Evolutionary conservation across 2,888 invertebrate genomes (phyloP), one percentile per base, ranked within the genome.

Genomic region (Piscicola geometra): DNA sequence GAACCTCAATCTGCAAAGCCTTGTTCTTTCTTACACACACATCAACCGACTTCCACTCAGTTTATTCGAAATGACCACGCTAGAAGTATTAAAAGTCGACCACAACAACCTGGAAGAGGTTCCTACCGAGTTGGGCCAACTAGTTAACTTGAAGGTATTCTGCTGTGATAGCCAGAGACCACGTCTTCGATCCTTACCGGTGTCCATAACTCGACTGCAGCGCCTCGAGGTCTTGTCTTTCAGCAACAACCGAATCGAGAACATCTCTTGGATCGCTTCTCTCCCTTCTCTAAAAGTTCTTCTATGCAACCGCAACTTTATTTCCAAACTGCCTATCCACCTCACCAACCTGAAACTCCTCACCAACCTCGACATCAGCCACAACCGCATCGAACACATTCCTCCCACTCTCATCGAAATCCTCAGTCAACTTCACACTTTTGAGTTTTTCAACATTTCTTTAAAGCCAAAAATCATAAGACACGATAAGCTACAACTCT

Each of bases 221-320:
- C 52, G 75, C n/a, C 77, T 81, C n/a, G 73, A 78, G 68, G 78
- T 78, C 41, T 75, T 81, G 33, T 78, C 80, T 36, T 80, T 80
- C 77, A 79, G 80, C 78, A 78, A 80, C 72, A 81, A 81, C 76
- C 75, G 80, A 12, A 78, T 81, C 28, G 79, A 79, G 71, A 80
- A 79, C 71, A 80, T 81, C 30, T 70, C 79, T 50, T 79, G 77
- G 77, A 77, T 80, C 32, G 78, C 76, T 9, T 73, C 78, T 25
- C 75, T 81, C 25, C 74, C 77, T 1, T 76, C 67, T 25, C 76
- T 81, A 28, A 76, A 76, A 18, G 77, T 78, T 1, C 78, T 81
- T 28, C 71, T 77, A n/a, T 81, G 81, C 75, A 77, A 75, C 28
- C 75, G 78, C 3, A 81, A 81, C 75, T 76, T 78, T 47, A 80